Base-by-base conservation (phyloP, 1,140 invertebrate species). In the Pseudomyrmex pallidus region DNA sequence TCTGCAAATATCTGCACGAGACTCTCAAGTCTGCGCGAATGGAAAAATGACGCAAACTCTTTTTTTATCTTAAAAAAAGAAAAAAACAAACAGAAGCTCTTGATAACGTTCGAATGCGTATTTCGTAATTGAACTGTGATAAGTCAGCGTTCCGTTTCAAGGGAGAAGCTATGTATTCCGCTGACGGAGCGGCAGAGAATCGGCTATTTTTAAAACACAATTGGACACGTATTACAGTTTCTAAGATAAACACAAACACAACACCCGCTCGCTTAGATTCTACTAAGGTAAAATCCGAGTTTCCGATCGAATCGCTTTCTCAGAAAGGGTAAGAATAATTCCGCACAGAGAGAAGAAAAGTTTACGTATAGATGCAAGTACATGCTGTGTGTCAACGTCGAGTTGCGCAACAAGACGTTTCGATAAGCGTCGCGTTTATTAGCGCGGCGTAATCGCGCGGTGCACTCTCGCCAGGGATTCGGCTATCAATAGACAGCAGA, bases 401-500 rank as follows among this genome's bases (percentile, higher is more conserved):
- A 15, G 20, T 50, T 35, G 20, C 44, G n/a, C 54, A 25, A 70
- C 25, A 72, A 84, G 48, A 50, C 64, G 22, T 78, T 57, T 56
- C 13, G 85, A 87, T 78, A 84, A 84, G 35, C 20, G 17, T 22
- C 15, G 13, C 54, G 15, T 46, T 48, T 35, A 20, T 48, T 12
- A 15, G 3, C 48, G 22, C 3, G 10, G 50, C 44, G 4, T n/a
- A n/a, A 35, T 10, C 17, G n/a, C n/a, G n/a, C n/a, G n/a, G 17
- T 83, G 73, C 73, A 84, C 17, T 78, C 35, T 44, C 48, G 5
- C 20, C 22, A 20, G 2, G 17, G 17, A 15, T 17, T 9, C 50
- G 35, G 2, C 59, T 86, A 83, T 76, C 85, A 12, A 52, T 52
- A 17, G 44, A 13, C n/a, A 57, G 87, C n/a, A 57, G 87, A 88